Conservation (phyloP, 2,797 vertebrate genomes). For the Myotis findleyi region DNA sequence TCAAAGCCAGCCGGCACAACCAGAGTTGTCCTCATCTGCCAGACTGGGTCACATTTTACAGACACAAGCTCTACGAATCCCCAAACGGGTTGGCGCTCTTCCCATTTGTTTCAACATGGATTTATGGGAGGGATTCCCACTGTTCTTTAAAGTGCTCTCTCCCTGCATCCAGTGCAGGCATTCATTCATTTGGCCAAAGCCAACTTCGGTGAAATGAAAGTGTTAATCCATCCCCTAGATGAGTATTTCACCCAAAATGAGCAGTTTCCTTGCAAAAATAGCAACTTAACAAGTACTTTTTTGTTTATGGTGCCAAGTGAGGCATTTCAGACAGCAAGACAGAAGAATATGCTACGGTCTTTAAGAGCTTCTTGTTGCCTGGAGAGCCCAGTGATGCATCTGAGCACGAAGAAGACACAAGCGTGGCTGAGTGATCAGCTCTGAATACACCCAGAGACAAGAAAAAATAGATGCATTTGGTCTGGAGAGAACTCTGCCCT, state of each 20-base stretch:
- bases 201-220: not conserved
- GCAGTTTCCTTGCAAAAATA: conserved; percentile 7
- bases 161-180: not conserved
- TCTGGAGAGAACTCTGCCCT: not conserved
- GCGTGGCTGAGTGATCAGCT: not conserved
- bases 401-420: not conserved
- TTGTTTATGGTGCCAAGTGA: not conserved
- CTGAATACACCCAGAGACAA: not conserved
- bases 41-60: conserved; percentile 13
- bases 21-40: not conserved
- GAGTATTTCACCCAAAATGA: not conserved
- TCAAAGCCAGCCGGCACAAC: not conserved
- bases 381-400: not conserved
- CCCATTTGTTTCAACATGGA: conserved; percentile 30
- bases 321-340: not conserved
- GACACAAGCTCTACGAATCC: not conserved
- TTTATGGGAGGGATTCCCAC: not conserved
- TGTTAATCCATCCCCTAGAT: not conserved
- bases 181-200: not conserved
- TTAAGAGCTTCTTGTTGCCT: not conserved
- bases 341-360: not conserved
- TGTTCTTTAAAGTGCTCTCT: not conserved
- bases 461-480: not conserved
- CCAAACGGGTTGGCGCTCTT: not conserved
- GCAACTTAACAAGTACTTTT: not conserved